A percentile compares a stretch with the other conserved stretches of the same genome.
These are phyloP conservation scores for Hylaeus anthracinus DNA, from an alignment of 1,140 invertebrate species.

Conservation along the genomic window DNA sequence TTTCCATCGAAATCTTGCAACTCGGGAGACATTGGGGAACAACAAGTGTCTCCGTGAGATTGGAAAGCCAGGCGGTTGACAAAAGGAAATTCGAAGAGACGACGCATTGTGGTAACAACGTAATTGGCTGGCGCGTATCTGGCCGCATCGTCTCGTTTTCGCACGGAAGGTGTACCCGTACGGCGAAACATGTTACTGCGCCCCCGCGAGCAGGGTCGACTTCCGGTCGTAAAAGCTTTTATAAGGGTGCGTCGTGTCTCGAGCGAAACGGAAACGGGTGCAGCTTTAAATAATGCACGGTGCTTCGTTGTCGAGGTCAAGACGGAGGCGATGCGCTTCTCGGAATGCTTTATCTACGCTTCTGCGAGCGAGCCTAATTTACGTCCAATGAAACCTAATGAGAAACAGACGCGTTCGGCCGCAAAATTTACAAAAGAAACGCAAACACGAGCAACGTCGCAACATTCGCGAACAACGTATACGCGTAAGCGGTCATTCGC, in stretches of 20 bases:
- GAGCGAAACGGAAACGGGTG: conserved; percentile 61
- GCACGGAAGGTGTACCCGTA: conserved; percentile 22
- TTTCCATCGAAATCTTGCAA: not conserved
- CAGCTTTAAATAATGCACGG: conserved; percentile 52
- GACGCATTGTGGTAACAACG: conserved; percentile 14
- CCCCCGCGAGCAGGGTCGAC: conserved; percentile 62
- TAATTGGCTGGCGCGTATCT: conserved; percentile 15
- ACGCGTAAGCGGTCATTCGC: not conserved
- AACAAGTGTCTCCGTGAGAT: not conserved
- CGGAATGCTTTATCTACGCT: not conserved
- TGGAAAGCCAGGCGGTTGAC: not conserved
- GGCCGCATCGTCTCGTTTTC: conserved; percentile 2
- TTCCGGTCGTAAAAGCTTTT: conserved; percentile 74
- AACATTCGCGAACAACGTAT: conserved; percentile 11
- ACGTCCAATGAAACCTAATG: not conserved
- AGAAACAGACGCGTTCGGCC: not conserved
- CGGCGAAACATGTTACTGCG: conserved; percentile 1
- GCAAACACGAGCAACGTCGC: not conserved
- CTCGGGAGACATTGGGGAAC: no score
- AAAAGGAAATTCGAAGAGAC: not conserved
- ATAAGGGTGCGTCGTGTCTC: conserved; percentile 67
- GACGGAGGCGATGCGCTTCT: conserved; percentile 19
- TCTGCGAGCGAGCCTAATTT: not conserved
- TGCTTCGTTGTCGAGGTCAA: conserved; percentile 21
- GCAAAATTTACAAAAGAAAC: not conserved